Evolutionary conservation across 1,140 invertebrate species (phyloP), one percentile per base, ranked within the genome.

Genomic region (Pomphorhynchus laevis): DNA sequence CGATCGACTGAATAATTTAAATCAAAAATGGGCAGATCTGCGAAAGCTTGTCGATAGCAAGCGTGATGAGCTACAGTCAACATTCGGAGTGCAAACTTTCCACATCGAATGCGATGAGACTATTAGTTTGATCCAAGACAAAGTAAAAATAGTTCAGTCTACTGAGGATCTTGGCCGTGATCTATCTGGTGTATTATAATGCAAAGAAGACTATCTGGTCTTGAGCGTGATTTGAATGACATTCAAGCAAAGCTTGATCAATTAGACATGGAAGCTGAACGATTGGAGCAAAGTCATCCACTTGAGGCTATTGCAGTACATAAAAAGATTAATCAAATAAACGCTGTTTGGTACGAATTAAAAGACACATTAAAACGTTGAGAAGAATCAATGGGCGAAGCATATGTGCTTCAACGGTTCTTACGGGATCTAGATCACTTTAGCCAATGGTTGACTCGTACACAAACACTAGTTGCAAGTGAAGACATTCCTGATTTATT

Each of bases 21-120:
- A 67, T 49, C 47, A 56, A 20, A 54, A 53, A 27, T 75, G 62
- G 62, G 56, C 54, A 38, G 52, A 59, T 47, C 61, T 93, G 6
- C 39, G 77, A 67, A 58, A 86, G 67, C 63, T 69, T 59, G 79
- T 84, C 8, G 80, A 91, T 55, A 66, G 67, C 14, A 91, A 91
- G 62, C 69, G 76, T 48, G 79, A 82, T 43, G 74, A 80, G 46
- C 65, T 98, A 24, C 79, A 82, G 49, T 72, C 76, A 0, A 77
- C 82, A 9, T 82, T 93, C 61, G 79, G 80, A 17, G 72, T 95
- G 12, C 86, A 95, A 61, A 93, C 82, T 23, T 98, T 91, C 74
- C 79, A 93, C 52, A 93, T 95, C 59, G 89, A 98, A 57, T 91
- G 82, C 52, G 70, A 82, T 47, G 86, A 98, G 61, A 93, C 84